Conservation (phyloP, 2,797 vertebrate species). For the Pantherophis vulpinus region DNA sequence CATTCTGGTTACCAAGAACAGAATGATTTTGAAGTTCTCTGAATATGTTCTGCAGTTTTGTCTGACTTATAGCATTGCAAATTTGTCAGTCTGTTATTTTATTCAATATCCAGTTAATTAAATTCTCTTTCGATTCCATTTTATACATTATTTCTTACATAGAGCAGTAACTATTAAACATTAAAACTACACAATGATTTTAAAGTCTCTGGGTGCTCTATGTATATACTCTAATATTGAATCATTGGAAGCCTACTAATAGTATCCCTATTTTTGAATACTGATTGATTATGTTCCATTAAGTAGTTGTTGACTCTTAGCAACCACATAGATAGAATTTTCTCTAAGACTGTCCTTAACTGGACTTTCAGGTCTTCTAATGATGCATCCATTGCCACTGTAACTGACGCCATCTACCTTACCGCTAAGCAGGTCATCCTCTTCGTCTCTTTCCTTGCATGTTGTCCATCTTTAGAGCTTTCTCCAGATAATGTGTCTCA, state of each 20-base stretch:
- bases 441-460: background rate
- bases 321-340: background rate
- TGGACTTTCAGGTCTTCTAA: background rate
- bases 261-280: background rate
- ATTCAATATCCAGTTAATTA: background rate
- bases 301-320: background rate
- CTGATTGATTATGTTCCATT: background rate
- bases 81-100: background rate
- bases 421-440: background rate
- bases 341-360: background rate
- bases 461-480: background rate
- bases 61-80: background rate
- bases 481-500: background rate
- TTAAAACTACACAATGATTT: background rate
- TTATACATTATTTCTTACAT: background rate
- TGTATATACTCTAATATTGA: background rate
- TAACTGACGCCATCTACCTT: background rate
- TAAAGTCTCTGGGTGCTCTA: too few species aligned
- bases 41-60: background rate
- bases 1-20: background rate
- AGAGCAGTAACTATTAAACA: background rate
- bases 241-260: slow-evolving; percentile 27
- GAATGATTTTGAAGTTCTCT: background rate
- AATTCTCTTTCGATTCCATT: background rate
- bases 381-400: background rate